phyloP scores from a whole-genome alignment of 2,888 invertebrate species.

The Teleiodes luculella region DNA sequence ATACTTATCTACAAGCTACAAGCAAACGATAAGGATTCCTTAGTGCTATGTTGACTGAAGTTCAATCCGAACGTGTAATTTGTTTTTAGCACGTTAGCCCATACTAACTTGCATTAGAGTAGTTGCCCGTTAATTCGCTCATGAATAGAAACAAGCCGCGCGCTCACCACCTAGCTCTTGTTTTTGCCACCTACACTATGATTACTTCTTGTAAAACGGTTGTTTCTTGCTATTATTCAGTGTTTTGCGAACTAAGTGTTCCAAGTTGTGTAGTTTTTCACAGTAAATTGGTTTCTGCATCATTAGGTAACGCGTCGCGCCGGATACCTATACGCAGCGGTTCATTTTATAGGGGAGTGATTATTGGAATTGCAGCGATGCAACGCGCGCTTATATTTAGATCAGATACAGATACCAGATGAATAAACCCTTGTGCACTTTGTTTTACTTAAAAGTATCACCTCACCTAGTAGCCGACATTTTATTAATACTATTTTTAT shows the following conservation, averaged over 20 bases:
- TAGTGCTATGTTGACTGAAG: neutral
- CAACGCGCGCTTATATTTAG: neutral
- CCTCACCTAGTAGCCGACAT: too few relatives aligned
- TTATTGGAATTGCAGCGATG: neutral
- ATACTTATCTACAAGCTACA: too few relatives aligned
- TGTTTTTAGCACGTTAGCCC: slow-evolving; percentile 29
- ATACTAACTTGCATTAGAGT: slow-evolving; percentile 18
- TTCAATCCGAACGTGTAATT: slow-evolving; percentile 27
- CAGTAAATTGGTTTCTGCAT: slow-evolving; percentile 57
- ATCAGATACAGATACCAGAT: too few relatives aligned
- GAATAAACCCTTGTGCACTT: too few relatives aligned
- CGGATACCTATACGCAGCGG: slow-evolving; percentile 9
- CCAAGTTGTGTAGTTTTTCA: slow-evolving; percentile 52
- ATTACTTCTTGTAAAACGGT: slow-evolving; percentile 71
- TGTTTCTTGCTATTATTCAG: slow-evolving; percentile 64
- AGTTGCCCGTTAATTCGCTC: slow-evolving; percentile 54
- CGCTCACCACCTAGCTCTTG: slow-evolving; percentile 50
- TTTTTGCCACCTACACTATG: slow-evolving; percentile 67
- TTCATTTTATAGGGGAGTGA: slow-evolving; percentile 7
- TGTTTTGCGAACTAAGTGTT: slow-evolving; percentile 63
- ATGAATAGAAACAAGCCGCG: slow-evolving; percentile 66
- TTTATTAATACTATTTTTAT: too few relatives aligned
- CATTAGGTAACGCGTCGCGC: slow-evolving; percentile 39
- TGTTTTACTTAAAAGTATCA: too few relatives aligned
- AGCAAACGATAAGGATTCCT: too few relatives aligned